Evolutionary conservation across 2,888 invertebrate species (phyloP).

Genomic region (Carcina quercana): DNA sequence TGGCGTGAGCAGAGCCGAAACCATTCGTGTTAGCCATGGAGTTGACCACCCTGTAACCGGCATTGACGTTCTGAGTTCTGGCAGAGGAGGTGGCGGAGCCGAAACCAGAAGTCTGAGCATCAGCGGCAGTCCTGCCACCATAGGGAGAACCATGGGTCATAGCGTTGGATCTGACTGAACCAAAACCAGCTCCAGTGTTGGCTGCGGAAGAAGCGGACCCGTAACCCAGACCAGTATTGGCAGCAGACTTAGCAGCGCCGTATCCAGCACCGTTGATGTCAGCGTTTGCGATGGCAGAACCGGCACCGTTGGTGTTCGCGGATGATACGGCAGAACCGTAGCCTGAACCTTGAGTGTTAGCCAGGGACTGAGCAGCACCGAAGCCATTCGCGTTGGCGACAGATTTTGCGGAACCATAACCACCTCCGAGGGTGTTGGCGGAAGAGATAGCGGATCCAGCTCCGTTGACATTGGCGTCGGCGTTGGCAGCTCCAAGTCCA

Average conservation of each 20-base stretch:
- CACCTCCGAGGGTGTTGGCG: conserved; percentile 24
- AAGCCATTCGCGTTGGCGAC: conserved; percentile 22
- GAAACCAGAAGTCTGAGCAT: conserved; percentile 38
- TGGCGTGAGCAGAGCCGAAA: conserved; percentile 43
- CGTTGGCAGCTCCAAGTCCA: conserved; percentile 10
- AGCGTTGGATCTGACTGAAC: conserved; percentile 21
- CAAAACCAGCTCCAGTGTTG: conserved; percentile 23
- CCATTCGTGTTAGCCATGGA: conserved; percentile 40
- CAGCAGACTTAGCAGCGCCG: conserved; percentile 23
- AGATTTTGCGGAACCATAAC: conserved; percentile 20
- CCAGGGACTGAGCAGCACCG: conserved; percentile 24
- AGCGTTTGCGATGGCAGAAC: conserved; percentile 25
- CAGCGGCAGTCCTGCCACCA: conserved; percentile 32
- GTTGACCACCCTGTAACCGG: conserved; percentile 42
- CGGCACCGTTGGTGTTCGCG: conserved; percentile 33
- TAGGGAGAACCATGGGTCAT: conserved; percentile 18
- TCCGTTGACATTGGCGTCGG: conserved; percentile 19
- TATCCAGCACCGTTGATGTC: conserved; percentile 18
- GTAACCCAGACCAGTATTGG: conserved; percentile 22
- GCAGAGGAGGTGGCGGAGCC: conserved; percentile 46
- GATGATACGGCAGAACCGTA: conserved; percentile 26
- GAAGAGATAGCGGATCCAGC: conserved; percentile 26
- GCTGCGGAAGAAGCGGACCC: conserved; percentile 30
- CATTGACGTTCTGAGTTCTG: conserved; percentile 34
- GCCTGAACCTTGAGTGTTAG: conserved; percentile 25